Evolutionary conservation across 2,113 vertebrate genomes (phyloP), one percentile per base, ranked within the genome.

Genomic region (Erythrocebus patas): DNA sequence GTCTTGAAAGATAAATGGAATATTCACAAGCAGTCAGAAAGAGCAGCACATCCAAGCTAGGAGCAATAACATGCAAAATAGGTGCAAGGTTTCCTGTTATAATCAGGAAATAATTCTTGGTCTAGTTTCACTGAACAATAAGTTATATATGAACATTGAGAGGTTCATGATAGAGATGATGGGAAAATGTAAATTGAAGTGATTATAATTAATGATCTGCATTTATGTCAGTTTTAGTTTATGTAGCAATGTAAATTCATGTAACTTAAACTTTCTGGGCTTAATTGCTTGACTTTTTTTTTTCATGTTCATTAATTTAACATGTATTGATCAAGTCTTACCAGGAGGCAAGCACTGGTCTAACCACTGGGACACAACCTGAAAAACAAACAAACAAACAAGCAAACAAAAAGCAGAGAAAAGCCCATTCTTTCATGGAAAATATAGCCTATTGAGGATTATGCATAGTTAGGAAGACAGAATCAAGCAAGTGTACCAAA

Each of bases 1-100:
- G 5, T 94, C 52, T 89, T 95, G 8, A 93, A 92, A 85, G 50
- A 89, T 64, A 97, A 75, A 86, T 83, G 59, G 92, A 96, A 92
- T 91, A 89, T 94, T 96, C 91, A 90, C 5, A 95, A 88, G 45
- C 16, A 92, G 11, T 93, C 45, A 92, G 61, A 85, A 93, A 84
- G 5, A 72, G 20, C 14, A 78, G 25, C 64, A 7, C 12, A 61
- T 79, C 16, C 55, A 91, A 59, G 10, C 38, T 30, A 79, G 50
- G 91, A 95, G 59, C 57, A 75, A 75, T n/a, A 82, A 43, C 27
- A 61, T 45, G 23, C 16, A 96, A 96, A 96, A 95, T 50, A 83
- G 14, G 40, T 83, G 32, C 52, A 70, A 64, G 45, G 0, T 76
- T 92, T 89, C 32, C 30, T 48, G 1, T 64, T 89, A 14, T 32